Percentiles rank a stretch among this genome's conserved stretches.
phyloP scores from a whole-genome alignment of 2,888 invertebrate species.

The Smittia sp. region DNA sequence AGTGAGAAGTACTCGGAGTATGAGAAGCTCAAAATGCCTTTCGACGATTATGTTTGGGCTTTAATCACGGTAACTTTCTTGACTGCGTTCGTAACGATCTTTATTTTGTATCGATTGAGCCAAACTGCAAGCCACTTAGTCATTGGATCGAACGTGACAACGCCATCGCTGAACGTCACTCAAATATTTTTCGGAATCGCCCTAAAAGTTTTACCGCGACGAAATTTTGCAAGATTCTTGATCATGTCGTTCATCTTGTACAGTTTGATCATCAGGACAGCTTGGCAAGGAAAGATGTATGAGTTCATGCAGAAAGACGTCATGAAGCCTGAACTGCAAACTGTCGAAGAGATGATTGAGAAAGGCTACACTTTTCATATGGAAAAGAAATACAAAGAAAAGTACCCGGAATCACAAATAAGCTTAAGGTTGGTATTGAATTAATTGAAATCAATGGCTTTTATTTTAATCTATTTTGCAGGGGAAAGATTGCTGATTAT shows the following conservation, averaged over 20 bases:
- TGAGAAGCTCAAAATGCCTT: slow-evolving; percentile 14
- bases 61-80: background rate
- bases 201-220: background rate
- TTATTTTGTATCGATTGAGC: background rate
- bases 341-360: slow-evolving; percentile 22
- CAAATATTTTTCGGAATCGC: background rate
- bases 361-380: no score
- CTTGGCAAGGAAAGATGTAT: slow-evolving; percentile 24
- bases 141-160: background rate
- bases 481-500: no score
- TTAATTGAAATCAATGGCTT: no score
- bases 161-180: background rate
- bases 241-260: background rate
- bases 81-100: background rate
- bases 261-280: slow-evolving; percentile 7
- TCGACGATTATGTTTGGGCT: background rate
- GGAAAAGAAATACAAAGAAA: background rate
- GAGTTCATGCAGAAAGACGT: background rate
- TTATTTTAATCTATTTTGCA: no score
- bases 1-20: background rate
- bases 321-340: background rate
- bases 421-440: no score
- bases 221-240: slow-evolving; percentile 21
- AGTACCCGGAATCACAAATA: no score
- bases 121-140: background rate